phyloP scores from a whole-genome alignment of 92 coral and sea anemone genomes.

The Porites evermanni region DNA sequence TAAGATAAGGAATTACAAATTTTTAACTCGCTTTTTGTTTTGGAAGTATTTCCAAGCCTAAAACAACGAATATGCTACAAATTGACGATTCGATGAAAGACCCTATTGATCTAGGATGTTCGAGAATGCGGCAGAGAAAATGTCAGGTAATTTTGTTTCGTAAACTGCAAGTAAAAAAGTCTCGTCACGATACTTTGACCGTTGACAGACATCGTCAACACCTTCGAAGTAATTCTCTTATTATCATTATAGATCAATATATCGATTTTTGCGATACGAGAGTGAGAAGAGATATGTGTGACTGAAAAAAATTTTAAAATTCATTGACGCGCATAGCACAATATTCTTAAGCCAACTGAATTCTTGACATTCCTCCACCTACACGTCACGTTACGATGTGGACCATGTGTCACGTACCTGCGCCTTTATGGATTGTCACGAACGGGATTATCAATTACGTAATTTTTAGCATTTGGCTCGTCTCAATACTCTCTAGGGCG shows the following conservation, averaged over 20 bases:
- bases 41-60: background rate
- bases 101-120: constrained; percentile 2
- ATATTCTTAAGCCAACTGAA: background rate
- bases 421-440: background rate
- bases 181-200: background rate
- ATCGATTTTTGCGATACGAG: background rate
- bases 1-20: background rate
- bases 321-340: background rate
- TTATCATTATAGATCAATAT: background rate
- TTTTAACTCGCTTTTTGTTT: background rate
- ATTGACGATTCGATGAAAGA: background rate
- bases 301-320: background rate
- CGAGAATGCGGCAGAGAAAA: constrained; percentile 7
- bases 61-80: background rate
- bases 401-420: constrained; percentile 21
- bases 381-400: constrained; percentile 29
- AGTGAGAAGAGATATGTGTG: background rate
- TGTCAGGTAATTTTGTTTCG: constrained; percentile 22
- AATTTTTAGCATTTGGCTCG: background rate
- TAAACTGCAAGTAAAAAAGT: too few relatives aligned
- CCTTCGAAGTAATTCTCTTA: background rate
- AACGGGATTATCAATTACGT: background rate
- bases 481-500: background rate
- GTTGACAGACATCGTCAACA: background rate
- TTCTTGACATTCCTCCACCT: background rate